A percentile compares a stretch with the other conserved stretches of the same genome.
Conservation (phyloP, 2,113 vertebrate genomes). For the Rhipidura dahli region DNA sequence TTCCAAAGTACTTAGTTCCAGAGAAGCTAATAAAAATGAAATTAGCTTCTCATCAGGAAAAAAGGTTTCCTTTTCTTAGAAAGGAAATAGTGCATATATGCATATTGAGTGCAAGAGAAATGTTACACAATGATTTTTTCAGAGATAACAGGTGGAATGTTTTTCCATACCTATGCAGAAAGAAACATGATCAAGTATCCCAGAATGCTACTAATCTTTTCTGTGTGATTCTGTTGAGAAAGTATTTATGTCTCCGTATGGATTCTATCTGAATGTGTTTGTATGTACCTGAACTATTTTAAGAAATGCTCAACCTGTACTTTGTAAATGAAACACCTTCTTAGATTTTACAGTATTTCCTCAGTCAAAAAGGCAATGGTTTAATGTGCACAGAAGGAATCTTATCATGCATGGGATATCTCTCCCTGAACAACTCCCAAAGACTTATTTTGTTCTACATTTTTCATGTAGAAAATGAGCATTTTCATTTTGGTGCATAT, state of each 20-base stretch:
- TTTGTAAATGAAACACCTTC: not conserved
- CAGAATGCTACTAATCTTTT: not conserved
- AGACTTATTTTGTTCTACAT: not conserved
- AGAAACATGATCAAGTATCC: not conserved
- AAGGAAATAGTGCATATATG: not conserved
- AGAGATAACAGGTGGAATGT: not conserved
- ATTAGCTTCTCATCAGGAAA: not conserved
- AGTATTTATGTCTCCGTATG: not conserved
- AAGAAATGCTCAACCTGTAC: not conserved
- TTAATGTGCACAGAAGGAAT: slow-evolving; percentile 31
- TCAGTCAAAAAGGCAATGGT: slow-evolving; percentile 17
- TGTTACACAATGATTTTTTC: not conserved
- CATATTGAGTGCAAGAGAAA: not conserved
- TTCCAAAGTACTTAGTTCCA: not conserved
- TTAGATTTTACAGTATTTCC: not conserved
- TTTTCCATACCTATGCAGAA: not conserved
- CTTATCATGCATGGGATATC: slow-evolving; percentile 29
- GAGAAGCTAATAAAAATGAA: not conserved
- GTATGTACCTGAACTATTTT: not conserved
- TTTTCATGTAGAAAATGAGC: not conserved
- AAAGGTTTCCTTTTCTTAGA: not conserved
- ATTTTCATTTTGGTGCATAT: slow-evolving; percentile 29
- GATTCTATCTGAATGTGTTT: not conserved
- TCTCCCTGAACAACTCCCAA: slow-evolving; percentile 36
- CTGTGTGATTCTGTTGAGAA: not conserved